Evolutionary conservation across 2,888 invertebrate genomes (phyloP), one percentile per base, ranked within the genome.

Genomic region (Meteorus cinctellus): DNA sequence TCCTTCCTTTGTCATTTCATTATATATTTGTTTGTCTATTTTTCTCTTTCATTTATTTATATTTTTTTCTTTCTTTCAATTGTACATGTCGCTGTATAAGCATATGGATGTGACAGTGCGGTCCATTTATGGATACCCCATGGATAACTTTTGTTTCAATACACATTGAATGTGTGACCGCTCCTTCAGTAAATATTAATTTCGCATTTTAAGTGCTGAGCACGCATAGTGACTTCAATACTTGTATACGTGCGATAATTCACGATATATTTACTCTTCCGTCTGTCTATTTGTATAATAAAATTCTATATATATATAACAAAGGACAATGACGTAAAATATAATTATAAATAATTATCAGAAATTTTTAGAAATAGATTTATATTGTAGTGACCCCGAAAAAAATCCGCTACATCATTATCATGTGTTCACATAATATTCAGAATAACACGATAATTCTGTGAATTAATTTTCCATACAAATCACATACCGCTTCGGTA

Each of bases 391-490:
- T 70, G 69, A 70, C 69, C 48, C 24, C 19, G 10, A 66, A 16
- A 45, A 55, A 69, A 29, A 12, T 34, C 69, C 69, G 69, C 55
- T 70, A 70, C 34, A n/a, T 36, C 59, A 70, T 70, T 59, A 55
- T 70, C 31, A 19, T 36, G 69, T 69, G n/a, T 24, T 16, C 55
- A n/a, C 10, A 69, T 29, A 68, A 51, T 31, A 68, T 68, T 29
- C 31, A 66, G 16, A 12, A 69, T 51, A 55, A 69, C 31, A 55
- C 4, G 59, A 69, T 69, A 69, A 69, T 69, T 69, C 59, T 55
- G 48, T 48, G 36, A 55, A 69, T 69, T 69, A 69, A 69, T 69
- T 69, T 65, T 41, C 65, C 62, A 65, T 55, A 16, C 12, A 62
- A 74, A 69, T 72, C 12, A 31, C 19, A 65, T 19, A 34, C 6